Conservation (phyloP, 2,113 vertebrate species). For the Syngnathus floridae region DNA sequence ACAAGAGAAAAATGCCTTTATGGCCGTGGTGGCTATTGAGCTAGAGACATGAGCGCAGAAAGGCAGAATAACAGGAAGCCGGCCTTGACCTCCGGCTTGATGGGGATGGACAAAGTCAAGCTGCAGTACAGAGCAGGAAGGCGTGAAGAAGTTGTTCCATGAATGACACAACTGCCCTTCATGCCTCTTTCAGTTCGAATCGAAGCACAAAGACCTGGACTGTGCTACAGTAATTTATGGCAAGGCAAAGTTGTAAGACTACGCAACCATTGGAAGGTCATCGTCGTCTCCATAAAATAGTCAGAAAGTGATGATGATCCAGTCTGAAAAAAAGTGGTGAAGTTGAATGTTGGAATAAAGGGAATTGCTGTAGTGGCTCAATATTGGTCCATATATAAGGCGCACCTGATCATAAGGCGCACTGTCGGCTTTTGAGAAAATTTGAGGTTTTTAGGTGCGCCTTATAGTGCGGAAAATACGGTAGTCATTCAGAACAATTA, state of each 20-base stretch:
- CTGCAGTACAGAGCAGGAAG: constrained; percentile 8
- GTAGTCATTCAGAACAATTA: not conserved
- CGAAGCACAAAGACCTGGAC: not conserved
- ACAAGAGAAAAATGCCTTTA: constrained; percentile 56
- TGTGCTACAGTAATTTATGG: not conserved
- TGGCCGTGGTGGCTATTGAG: constrained; percentile 55
- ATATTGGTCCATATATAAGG: too few relatives aligned
- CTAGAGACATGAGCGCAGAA: constrained; percentile 48
- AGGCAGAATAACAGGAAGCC: constrained; percentile 63
- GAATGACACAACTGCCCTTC: not conserved
- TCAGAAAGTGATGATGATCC: too few relatives aligned
- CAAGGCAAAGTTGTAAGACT: not conserved
- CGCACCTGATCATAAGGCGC: too few relatives aligned
- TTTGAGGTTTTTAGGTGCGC: too few relatives aligned
- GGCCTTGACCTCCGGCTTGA: constrained; percentile 52
- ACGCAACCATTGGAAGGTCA: not conserved
- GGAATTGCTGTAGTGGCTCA: too few relatives aligned
- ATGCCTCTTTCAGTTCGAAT: not conserved
- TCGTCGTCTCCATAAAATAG: not conserved
- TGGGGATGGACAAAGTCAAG: constrained; percentile 24
- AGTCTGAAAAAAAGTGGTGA: too few relatives aligned
- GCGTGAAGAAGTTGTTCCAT: not conserved
- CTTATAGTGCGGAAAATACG: too few relatives aligned
- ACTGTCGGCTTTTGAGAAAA: too few relatives aligned
- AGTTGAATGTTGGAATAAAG: too few relatives aligned